Percentiles rank a stretch among this genome's conserved stretches.
Evolutionary conservation across 2,113 vertebrate species (phyloP).

Genomic region (Ursus arctos): DNA sequence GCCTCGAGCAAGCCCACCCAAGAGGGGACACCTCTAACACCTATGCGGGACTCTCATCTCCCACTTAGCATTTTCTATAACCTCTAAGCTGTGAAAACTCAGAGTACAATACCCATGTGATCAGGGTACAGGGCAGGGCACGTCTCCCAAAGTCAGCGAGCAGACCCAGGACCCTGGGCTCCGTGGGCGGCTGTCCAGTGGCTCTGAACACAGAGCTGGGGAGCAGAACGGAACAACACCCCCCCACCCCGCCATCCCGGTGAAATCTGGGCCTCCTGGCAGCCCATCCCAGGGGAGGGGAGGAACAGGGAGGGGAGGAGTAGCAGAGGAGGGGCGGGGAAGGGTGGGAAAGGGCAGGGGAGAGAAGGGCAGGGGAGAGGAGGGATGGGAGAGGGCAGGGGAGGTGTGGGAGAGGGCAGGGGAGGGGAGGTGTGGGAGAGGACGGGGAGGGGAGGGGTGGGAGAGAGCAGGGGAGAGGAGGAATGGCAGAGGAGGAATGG

Average conservation of each 20-base stretch:
- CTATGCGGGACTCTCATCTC: neutral
- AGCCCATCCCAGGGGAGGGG: neutral
- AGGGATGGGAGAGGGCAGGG: neutral
- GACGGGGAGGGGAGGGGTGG: no score
- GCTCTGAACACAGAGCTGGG: neutral
- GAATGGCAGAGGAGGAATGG: no score
- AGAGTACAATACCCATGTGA: neutral
- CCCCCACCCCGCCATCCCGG: no score
- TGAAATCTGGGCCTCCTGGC: neutral
- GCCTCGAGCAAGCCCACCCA: neutral
- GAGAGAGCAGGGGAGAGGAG: neutral
- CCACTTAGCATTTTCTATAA: neutral
- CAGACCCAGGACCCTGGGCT: neutral
- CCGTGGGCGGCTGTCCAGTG: neutral
- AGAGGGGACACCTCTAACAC: neutral
- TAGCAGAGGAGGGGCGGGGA: neutral
- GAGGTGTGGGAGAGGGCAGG: neutral
- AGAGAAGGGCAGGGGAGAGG: neutral
- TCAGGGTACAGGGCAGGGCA: neutral
- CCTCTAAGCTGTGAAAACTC: neutral
- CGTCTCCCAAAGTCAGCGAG: neutral
- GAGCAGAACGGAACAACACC: neutral
- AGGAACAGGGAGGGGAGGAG: neutral
- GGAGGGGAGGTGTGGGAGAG: neutral
- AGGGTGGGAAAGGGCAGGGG: no score